Evolutionary conservation across 2,113 vertebrate genomes (phyloP).

Genomic region (Lycocorax pyrrhopterus): DNA sequence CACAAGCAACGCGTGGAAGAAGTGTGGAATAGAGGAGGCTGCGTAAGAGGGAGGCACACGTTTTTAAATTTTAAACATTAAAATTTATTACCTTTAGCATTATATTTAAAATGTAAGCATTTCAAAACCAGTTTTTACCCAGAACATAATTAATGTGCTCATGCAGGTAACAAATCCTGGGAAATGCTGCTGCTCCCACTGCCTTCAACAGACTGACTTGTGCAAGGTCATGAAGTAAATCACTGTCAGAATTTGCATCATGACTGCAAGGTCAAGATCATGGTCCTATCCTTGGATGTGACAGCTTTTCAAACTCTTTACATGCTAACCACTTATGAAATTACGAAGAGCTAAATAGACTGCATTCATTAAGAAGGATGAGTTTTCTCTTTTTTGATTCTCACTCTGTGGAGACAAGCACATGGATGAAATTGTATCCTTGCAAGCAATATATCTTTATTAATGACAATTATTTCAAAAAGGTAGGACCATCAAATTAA

Average conservation of each 20-base stretch:
- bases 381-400: neutral
- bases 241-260: neutral
- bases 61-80: neutral
- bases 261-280: neutral
- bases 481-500: neutral
- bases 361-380: neutral
- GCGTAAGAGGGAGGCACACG: accelerated
- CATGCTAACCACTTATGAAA: neutral
- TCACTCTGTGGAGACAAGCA: neutral
- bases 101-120: neutral
- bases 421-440: neutral
- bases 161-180: neutral
- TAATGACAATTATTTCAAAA: neutral
- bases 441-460: neutral
- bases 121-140: neutral
- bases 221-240: neutral
- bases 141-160: neutral
- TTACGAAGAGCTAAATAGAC: neutral
- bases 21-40: neutral
- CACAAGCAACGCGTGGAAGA: neutral
- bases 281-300: neutral
- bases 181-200: neutral
- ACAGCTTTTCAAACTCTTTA: neutral
- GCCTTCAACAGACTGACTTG: neutral
- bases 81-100: neutral